Evolutionary conservation across 2,888 invertebrate species (phyloP).

Genomic region (Ichneumoninae sp.): DNA sequence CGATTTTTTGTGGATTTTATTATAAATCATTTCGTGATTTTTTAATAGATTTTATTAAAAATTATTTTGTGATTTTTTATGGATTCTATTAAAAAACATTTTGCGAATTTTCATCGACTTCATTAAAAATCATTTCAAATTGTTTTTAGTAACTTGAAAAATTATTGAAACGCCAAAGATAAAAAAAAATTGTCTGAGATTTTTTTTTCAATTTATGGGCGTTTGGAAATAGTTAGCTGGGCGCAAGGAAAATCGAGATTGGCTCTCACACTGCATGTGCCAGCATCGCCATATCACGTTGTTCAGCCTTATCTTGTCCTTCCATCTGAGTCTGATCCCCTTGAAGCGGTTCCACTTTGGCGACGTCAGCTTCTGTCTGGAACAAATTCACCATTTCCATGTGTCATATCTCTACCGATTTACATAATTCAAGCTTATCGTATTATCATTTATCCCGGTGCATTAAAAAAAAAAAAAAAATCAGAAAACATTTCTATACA

Average conservation of each 20-base stretch:
- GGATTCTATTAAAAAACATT: too few species aligned
- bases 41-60: too few species aligned
- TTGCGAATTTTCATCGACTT: too few species aligned
- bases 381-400: constrained; percentile 82
- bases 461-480: neutral
- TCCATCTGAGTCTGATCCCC: constrained; percentile 98
- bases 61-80: too few species aligned
- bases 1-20: too few species aligned
- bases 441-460: neutral
- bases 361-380: constrained; percentile 98
- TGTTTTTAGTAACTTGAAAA: too few species aligned
- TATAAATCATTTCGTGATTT: too few species aligned
- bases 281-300: constrained; percentile 99
- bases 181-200: neutral
- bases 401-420: constrained; percentile 60
- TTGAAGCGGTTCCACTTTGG: constrained; percentile 99
- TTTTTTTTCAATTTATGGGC: neutral
- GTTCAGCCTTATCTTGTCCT: constrained; percentile 99
- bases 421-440: constrained; percentile 11
- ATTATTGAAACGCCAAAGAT: neutral
- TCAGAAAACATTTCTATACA: neutral
- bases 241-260: neutral
- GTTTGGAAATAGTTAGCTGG: neutral
- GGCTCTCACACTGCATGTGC: constrained; percentile 98
- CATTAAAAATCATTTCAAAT: too few species aligned